Conservation (phyloP, 37 sponge, comb jelly and placozoan species). For the Aplysina aerophoba region DNA sequence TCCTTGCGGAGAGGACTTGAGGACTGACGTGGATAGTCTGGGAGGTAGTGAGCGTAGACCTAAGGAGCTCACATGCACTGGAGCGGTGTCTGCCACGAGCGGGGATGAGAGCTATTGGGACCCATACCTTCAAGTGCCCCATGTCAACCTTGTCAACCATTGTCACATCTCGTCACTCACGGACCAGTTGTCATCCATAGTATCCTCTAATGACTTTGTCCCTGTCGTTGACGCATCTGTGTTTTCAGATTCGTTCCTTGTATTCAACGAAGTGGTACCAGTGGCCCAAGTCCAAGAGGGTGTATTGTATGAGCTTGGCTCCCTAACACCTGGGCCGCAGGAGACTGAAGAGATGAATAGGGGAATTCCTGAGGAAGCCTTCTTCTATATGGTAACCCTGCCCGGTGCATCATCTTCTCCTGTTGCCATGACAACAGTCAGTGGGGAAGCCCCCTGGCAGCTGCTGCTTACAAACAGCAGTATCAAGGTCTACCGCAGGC, state of each 20-base stretch:
- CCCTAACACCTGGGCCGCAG: neutral
- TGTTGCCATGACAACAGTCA: neutral
- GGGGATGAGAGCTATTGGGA: too few relatives aligned
- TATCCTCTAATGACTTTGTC: neutral
- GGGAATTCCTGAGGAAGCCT: neutral
- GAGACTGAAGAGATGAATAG: neutral
- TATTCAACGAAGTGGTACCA: neutral
- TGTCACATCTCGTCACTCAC: too few relatives aligned
- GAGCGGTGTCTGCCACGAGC: too few relatives aligned
- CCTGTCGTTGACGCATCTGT: neutral
- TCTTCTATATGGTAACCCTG: neutral
- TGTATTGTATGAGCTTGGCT: conserved; percentile 7
- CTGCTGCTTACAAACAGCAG: neutral
- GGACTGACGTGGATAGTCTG: too few relatives aligned
- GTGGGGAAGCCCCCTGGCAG: neutral
- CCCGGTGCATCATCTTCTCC: neutral
- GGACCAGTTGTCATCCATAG: too few relatives aligned
- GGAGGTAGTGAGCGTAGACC: too few relatives aligned
- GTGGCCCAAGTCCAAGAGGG: neutral
- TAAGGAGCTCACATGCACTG: too few relatives aligned
- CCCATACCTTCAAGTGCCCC: too few relatives aligned
- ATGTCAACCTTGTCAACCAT: too few relatives aligned
- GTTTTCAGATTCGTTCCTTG: conserved; percentile 6
- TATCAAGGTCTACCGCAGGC: conserved; percentile 5
- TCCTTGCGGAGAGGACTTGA: too few relatives aligned